A percentile compares a stretch with the other conserved stretches of the same genome.
These are phyloP conservation scores for Sinonovacula constricta DNA, from an alignment of 1,140 invertebrate species.

Conservation along the genomic window DNA sequence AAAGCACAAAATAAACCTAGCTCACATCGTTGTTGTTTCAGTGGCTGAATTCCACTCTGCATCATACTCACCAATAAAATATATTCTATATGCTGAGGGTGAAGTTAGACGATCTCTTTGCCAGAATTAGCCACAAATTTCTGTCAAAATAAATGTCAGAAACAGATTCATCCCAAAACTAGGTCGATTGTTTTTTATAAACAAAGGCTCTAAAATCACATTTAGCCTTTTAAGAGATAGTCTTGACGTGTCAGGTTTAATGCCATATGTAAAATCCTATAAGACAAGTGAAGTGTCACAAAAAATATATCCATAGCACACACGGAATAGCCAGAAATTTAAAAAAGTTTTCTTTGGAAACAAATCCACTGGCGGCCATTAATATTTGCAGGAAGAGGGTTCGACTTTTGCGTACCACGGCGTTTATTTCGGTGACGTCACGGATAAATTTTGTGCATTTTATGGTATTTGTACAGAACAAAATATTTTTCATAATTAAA, in stretches of 20 bases:
- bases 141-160: slow-evolving; percentile 10
- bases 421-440: slow-evolving; percentile 57
- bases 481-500: no score
- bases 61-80: no score
- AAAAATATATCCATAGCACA: slow-evolving; percentile 31
- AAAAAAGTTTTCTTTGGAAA: background rate
- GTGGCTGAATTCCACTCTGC: no score
- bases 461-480: no score
- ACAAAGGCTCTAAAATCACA: slow-evolving; percentile 3
- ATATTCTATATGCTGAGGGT: no score
- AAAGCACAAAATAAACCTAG: no score
- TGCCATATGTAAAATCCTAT: slow-evolving; percentile 25
- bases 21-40: no score
- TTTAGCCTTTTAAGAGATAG: background rate
- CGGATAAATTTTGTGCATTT: slow-evolving; percentile 6
- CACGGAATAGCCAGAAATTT: background rate
- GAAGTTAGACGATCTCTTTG: no score
- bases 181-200: slow-evolving; percentile 41
- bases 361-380: slow-evolving; percentile 65
- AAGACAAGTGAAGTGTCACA: slow-evolving; percentile 32
- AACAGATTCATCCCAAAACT: slow-evolving; percentile 51
- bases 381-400: slow-evolving; percentile 58
- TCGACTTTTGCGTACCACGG: slow-evolving; percentile 56
- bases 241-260: slow-evolving; percentile 25
- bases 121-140: background rate